A percentile compares a stretch with the other conserved stretches of the same genome.
phyloP scores from a whole-genome alignment of 2,113 vertebrate species.

The Smithornis capensis region DNA sequence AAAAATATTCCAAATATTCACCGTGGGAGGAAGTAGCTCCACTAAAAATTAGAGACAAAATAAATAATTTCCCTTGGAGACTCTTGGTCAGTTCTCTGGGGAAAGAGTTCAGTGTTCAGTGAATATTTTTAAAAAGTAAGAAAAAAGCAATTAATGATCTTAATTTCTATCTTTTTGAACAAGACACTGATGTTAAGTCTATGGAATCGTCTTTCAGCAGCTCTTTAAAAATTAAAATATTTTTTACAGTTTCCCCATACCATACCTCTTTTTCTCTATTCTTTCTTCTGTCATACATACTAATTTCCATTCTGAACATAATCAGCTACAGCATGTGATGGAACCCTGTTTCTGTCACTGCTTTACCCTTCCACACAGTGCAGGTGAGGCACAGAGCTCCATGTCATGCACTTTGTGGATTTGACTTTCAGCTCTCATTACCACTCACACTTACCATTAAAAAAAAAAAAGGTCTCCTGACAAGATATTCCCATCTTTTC shows the following conservation, averaged over 20 bases:
- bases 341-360: neutral
- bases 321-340: no score
- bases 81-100: neutral
- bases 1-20: neutral
- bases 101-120: neutral
- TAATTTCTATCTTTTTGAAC: neutral
- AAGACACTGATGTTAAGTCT: neutral
- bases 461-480: neutral
- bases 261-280: neutral
- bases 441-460: no score
- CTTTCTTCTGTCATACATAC: neutral
- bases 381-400: neutral
- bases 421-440: no score
- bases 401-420: no score
- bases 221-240: neutral
- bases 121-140: neutral
- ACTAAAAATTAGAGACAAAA: neutral
- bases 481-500: neutral
- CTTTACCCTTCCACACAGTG: neutral
- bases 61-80: neutral
- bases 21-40: neutral
- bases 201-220: neutral
- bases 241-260: neutral
- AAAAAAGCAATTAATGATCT: neutral
- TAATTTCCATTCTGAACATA: neutral